A percentile compares a stretch with the other conserved stretches of the same genome.
Evolutionary conservation across 2,888 invertebrate genomes (phyloP).

Genomic region (Aspidapion aeneum): DNA sequence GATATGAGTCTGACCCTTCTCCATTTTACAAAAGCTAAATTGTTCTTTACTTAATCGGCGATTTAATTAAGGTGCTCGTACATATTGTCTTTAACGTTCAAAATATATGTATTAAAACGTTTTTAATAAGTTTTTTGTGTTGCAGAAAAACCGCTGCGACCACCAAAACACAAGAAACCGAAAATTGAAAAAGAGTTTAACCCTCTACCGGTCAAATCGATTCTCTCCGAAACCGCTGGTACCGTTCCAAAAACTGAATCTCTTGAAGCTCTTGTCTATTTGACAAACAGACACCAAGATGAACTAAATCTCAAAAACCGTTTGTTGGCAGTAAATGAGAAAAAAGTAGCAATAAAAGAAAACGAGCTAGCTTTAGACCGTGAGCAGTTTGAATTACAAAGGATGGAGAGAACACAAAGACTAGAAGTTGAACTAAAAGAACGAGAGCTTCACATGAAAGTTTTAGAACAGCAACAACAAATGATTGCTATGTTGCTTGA

Average conservation of each 20-base stretch:
- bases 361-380: constrained; percentile 14
- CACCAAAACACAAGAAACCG: constrained; percentile 18
- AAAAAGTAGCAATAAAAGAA: constrained; percentile 16
- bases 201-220: not conserved
- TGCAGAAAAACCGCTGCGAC: constrained; percentile 17
- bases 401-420: constrained; percentile 15
- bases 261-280: not conserved
- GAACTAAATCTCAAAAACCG: constrained; percentile 18
- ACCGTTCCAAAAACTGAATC: not conserved
- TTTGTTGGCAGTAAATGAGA: constrained; percentile 18
- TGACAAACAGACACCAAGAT: not conserved
- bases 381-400: constrained; percentile 19
- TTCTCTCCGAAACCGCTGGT: not conserved
- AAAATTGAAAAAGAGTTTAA: constrained; percentile 23
- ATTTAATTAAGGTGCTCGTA: too few relatives aligned
- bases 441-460: constrained; percentile 17
- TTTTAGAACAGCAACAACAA: constrained; percentile 14
- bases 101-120: too few relatives aligned
- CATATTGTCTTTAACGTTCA: too few relatives aligned
- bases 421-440: constrained; percentile 18
- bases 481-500: constrained; percentile 12
- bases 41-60: too few relatives aligned
- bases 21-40: too few relatives aligned
- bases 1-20: too few relatives aligned
- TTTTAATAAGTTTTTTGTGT: too few relatives aligned